Percentiles rank a stretch among this genome's conserved stretches.
phyloP scores from a whole-genome alignment of 2,797 vertebrate species.

The Philypnodon macrostomus region DNA sequence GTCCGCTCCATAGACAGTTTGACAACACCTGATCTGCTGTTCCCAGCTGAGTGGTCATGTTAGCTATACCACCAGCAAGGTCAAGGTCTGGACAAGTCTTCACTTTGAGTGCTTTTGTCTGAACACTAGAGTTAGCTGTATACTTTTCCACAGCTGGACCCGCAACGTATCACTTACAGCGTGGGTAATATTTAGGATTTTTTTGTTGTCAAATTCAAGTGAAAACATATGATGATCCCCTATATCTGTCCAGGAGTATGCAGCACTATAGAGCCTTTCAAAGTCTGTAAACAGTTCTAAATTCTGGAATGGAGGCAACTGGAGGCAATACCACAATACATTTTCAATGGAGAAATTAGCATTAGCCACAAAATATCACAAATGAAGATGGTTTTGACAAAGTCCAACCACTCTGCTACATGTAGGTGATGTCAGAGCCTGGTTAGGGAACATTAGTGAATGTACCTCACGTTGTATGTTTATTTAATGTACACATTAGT shows the following conservation, averaged over 20 bases:
- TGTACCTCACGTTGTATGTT: no score
- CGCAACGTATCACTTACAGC: constrained; percentile 44
- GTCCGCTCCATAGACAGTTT: constrained; percentile 44
- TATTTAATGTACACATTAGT: no score
- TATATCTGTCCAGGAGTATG: constrained; percentile 1
- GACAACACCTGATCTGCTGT: constrained; percentile 59
- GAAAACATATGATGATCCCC: constrained; percentile 13
- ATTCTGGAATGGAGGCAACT: no score
- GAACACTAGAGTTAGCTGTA: constrained; percentile 37
- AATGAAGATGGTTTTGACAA: no score
- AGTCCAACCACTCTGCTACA: no score
- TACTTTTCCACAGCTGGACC: constrained; percentile 48
- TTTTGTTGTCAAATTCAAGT: constrained; percentile 23
- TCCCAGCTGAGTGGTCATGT: constrained; percentile 31
- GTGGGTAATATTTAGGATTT: constrained; percentile 36
- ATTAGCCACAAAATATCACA: no score
- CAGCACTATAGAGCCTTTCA: no score
- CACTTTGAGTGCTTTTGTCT: constrained; percentile 42
- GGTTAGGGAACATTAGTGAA: no score
- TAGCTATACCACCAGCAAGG: constrained; percentile 40
- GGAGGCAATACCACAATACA: no score
- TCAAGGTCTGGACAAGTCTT: constrained; percentile 64
- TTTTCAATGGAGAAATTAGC: no score
- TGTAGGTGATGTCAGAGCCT: no score
- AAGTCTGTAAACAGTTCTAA: no score